Evolutionary conservation across 2,888 invertebrate species (phyloP).

Genomic region (Torymus texanus): DNA sequence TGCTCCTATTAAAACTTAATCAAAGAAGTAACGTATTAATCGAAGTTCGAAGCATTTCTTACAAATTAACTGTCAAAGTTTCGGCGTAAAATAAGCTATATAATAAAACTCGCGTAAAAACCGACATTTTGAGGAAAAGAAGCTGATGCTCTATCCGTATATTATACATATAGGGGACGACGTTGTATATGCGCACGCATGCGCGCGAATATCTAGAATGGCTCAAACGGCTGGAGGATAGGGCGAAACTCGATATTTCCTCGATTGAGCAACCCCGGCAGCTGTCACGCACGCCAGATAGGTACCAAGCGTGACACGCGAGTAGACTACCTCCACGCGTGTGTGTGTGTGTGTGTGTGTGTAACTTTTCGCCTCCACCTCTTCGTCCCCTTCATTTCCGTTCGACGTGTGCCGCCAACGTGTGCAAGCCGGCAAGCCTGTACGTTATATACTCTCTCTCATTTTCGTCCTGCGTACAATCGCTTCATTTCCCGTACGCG

Average conservation of each 20-base stretch:
- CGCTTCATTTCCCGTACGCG: constrained; percentile 32
- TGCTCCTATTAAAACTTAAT: too few relatives aligned
- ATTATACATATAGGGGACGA: too few relatives aligned
- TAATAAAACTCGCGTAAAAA: too few relatives aligned
- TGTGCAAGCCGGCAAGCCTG: background rate
- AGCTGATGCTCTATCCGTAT: too few relatives aligned
- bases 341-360: constrained; percentile 53
- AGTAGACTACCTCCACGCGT: constrained; percentile 43
- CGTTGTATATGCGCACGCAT: background rate
- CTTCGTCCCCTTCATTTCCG: constrained; percentile 46
- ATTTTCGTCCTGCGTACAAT: background rate
- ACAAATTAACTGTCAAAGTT: too few relatives aligned
- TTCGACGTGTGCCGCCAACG: constrained; percentile 50
- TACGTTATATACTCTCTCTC: background rate
- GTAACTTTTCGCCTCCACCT: constrained; percentile 55
- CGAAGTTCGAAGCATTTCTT: too few relatives aligned
- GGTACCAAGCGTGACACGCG: constrained; percentile 54
- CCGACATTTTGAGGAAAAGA: too few relatives aligned
- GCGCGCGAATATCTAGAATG: constrained; percentile 8
- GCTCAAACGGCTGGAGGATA: background rate
- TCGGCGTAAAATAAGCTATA: too few relatives aligned
- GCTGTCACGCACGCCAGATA: constrained; percentile 68
- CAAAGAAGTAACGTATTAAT: too few relatives aligned
- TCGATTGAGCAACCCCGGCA: constrained; percentile 69
- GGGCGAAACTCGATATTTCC: constrained; percentile 69